Evolutionary conservation across 64 coral and sea anemone species (phyloP).

Genomic region (Acropora yongei): DNA sequence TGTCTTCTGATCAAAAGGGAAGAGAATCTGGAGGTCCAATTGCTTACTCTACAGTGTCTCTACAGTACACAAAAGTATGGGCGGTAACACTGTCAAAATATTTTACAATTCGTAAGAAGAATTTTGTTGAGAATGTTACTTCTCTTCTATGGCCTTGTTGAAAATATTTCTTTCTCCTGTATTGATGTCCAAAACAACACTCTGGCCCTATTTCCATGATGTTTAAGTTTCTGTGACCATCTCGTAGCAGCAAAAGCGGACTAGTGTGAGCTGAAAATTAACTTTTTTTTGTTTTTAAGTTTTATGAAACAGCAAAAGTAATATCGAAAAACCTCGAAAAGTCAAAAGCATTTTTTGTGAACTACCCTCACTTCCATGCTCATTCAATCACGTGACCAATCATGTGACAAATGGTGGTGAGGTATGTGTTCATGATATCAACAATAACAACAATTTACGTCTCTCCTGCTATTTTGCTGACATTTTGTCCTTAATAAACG

Average conservation of each 20-base stretch:
- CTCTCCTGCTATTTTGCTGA: constrained; percentile 51
- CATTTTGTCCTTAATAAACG: constrained; percentile 51
- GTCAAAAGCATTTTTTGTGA: constrained; percentile 39
- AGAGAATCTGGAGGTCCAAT: not conserved
- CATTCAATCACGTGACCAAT: constrained; percentile 45
- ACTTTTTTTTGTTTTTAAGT: not conserved
- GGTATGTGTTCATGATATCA: constrained; percentile 43
- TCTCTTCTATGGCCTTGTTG: not conserved
- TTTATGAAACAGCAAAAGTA: not conserved
- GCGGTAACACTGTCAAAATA: not conserved
- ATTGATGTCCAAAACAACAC: constrained; percentile 4
- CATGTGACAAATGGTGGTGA: constrained; percentile 45
- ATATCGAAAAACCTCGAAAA: not conserved
- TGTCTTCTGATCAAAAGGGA: not conserved
- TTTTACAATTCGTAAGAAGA: not conserved
- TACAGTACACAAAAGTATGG: not conserved
- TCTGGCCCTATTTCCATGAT: not conserved
- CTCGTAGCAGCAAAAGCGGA: not conserved
- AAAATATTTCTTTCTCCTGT: not conserved
- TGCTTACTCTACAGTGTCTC: not conserved
- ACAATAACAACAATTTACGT: constrained; percentile 7
- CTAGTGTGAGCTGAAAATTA: not conserved
- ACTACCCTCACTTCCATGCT: constrained; percentile 42
- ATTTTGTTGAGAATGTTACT: not conserved
- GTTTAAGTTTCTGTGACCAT: not conserved